phyloP scores from a whole-genome alignment of 53 echinoderm and acorn worm species.

The Paracentrotus lividus region DNA sequence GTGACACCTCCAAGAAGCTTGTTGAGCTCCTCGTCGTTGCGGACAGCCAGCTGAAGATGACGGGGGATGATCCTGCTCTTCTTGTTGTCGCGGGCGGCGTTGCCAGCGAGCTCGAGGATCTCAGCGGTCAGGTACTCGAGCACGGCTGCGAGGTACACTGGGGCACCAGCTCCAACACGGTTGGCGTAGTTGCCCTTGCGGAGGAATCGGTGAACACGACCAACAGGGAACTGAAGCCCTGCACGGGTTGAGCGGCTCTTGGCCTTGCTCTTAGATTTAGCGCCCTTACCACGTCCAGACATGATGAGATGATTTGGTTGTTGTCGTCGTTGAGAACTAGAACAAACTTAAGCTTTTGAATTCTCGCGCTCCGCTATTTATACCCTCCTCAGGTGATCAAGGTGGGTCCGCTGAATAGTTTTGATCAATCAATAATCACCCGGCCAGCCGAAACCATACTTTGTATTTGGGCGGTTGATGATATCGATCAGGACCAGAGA shows the following conservation, averaged over 20 bases:
- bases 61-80: slow-evolving; percentile 86
- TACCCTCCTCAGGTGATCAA: background rate
- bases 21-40: slow-evolving; percentile 91
- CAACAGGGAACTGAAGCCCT: slow-evolving; percentile 94
- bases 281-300: slow-evolving; percentile 95
- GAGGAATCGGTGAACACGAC: slow-evolving; percentile 92
- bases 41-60: slow-evolving; percentile 86
- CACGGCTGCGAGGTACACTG: slow-evolving; percentile 93
- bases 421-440: background rate
- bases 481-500: background rate
- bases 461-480: background rate
- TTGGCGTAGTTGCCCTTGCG: slow-evolving; percentile 89
- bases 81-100: slow-evolving; percentile 93
- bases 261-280: slow-evolving; percentile 82
- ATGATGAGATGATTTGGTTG: slow-evolving; percentile 67
- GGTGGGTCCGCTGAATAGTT: background rate
- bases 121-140: slow-evolving; percentile 89
- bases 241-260: slow-evolving; percentile 90
- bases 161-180: slow-evolving; percentile 90
- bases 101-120: slow-evolving; percentile 90
- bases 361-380: slow-evolving; percentile 2
- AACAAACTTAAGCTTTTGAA: background rate
- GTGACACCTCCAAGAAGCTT: slow-evolving; percentile 83
- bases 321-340: slow-evolving; percentile 34
- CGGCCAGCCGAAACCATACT: background rate